phyloP scores from a whole-genome alignment of 2,888 invertebrate species.

The Meandrusa payeni region DNA sequence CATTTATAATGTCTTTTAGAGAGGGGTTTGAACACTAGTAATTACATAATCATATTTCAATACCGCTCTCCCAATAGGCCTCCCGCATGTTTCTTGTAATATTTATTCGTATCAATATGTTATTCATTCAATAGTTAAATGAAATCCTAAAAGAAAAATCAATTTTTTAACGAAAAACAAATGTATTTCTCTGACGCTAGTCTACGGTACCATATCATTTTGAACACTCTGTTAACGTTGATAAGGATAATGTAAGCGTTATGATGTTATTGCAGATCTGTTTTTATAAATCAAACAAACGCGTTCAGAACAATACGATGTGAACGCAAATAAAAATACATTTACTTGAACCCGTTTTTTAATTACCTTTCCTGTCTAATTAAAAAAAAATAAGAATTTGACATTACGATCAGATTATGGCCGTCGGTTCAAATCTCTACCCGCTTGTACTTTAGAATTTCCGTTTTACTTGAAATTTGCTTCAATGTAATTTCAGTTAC shows the following conservation, averaged over 20 bases:
- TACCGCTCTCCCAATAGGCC: conserved; percentile 4
- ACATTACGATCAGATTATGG: too few species aligned
- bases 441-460: too few species aligned
- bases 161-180: conserved; percentile 8
- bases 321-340: conserved; percentile 75
- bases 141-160: conserved; percentile 5
- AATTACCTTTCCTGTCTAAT: too few species aligned
- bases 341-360: conserved; percentile 50
- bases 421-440: too few species aligned
- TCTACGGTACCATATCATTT: conserved; percentile 79
- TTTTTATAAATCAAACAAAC: conserved; percentile 75
- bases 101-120: conserved; percentile 18
- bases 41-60: conserved; percentile 10
- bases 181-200: conserved; percentile 50
- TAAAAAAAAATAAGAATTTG: too few species aligned
- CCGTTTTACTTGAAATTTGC: too few species aligned
- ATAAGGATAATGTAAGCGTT: conserved; percentile 58
- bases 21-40: conserved; percentile 13
- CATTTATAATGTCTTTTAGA: too few species aligned
- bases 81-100: conserved; percentile 22
- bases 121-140: conserved; percentile 24
- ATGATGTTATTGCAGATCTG: conserved; percentile 77
- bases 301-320: conserved; percentile 73
- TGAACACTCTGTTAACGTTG: conserved; percentile 62
- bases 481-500: too few species aligned